phyloP scores from a whole-genome alignment of 2,113 vertebrate species.

The Stigmatopora argus region DNA sequence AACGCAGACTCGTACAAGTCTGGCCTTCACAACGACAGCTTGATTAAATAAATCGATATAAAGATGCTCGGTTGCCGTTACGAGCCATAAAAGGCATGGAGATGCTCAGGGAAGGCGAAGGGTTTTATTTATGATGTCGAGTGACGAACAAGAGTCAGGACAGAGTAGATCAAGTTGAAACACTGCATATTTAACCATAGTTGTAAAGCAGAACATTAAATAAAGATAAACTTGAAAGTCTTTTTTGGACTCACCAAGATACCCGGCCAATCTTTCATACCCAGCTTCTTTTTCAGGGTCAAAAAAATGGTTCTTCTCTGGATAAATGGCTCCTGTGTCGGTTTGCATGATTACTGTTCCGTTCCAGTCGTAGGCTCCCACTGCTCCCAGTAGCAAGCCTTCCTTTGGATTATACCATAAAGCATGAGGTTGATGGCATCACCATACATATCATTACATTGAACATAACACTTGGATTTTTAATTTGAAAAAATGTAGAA shows the following conservation, averaged over 20 bases:
- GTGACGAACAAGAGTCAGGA: constrained; percentile 12
- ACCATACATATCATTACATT: no score
- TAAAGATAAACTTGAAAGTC: neutral
- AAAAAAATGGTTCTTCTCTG: constrained; percentile 74
- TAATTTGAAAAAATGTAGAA: neutral
- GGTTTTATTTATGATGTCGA: constrained; percentile 30
- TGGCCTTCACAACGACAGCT: constrained; percentile 47
- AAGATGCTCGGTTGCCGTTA: constrained; percentile 34
- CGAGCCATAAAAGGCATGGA: constrained; percentile 53
- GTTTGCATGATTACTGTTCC: constrained; percentile 89
- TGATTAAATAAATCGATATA: constrained; percentile 58
- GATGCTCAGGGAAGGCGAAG: constrained; percentile 12
- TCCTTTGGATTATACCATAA: constrained; percentile 64
- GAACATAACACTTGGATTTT: no score
- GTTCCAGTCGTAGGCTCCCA: constrained; percentile 96
- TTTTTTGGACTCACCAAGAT: constrained; percentile 77
- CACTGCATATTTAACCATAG: constrained; percentile 21
- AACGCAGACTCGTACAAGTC: constrained; percentile 11
- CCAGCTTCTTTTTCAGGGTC: constrained; percentile 60
- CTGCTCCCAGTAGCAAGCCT: constrained; percentile 88
- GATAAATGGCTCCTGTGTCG: constrained; percentile 53
- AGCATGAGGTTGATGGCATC: neutral
- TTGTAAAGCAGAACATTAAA: neutral
- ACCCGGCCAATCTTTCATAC: constrained; percentile 84
- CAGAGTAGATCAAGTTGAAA: constrained; percentile 20